Evolutionary conservation across 2,113 vertebrate genomes (phyloP).

Genomic region (Hippocampus zosterae): DNA sequence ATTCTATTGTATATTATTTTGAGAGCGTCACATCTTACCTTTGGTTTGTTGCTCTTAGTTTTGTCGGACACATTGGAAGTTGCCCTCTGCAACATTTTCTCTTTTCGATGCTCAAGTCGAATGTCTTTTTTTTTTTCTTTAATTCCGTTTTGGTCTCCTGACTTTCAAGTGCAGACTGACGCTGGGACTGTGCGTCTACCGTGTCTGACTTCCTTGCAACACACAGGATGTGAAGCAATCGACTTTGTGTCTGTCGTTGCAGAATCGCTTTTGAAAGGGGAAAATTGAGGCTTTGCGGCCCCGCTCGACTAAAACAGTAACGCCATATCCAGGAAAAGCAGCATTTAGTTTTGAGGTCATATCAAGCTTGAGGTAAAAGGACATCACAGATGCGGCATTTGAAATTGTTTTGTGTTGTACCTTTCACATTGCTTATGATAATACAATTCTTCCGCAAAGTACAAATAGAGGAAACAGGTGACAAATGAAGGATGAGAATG

Average conservation of each 20-base stretch:
- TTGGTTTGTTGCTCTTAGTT: slow-evolving; percentile 69
- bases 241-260: slow-evolving; percentile 35
- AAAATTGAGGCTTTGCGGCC: slow-evolving; percentile 61
- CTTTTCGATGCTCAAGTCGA: slow-evolving; percentile 3
- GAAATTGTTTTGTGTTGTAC: not conserved
- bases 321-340: slow-evolving; percentile 52
- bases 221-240: slow-evolving; percentile 74
- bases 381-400: not conserved
- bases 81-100: slow-evolving; percentile 71
- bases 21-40: slow-evolving; percentile 58
- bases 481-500: no score
- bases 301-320: slow-evolving; percentile 15
- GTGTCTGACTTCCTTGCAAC: slow-evolving; percentile 63
- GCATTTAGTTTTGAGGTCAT: slow-evolving; percentile 4
- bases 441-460: not conserved
- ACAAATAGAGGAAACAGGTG: no score
- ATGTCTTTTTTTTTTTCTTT: slow-evolving; percentile 10
- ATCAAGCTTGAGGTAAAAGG: not conserved
- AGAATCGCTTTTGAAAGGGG: slow-evolving; percentile 51
- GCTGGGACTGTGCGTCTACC: slow-evolving; percentile 21
- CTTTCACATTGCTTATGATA: not conserved
- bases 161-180: slow-evolving; percentile 36
- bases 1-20: not conserved
- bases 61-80: slow-evolving; percentile 75
- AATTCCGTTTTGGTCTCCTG: slow-evolving; percentile 9